Evolutionary conservation across 1,140 invertebrate genomes (phyloP).

Genomic region (Coenobita brevimanus): DNA sequence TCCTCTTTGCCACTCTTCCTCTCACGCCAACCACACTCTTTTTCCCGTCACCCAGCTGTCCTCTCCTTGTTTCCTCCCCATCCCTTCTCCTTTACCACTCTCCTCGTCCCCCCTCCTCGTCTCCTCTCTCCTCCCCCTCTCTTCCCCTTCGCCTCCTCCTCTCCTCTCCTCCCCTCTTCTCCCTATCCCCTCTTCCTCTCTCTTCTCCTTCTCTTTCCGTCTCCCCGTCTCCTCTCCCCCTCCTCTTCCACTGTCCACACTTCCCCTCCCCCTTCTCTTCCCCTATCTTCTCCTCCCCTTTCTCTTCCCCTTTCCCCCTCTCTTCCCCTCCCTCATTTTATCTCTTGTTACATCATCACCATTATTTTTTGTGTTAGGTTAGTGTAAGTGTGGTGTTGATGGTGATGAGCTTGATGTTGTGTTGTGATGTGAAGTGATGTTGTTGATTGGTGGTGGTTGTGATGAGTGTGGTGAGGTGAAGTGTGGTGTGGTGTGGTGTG

Average conservation of each 20-base stretch:
- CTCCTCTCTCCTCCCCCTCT: not conserved
- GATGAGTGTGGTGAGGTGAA: no score
- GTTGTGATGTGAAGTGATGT: no score
- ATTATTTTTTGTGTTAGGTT: no score
- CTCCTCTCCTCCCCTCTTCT: not conserved
- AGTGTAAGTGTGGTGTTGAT: no score
- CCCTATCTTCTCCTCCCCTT: no score
- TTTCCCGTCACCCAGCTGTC: not conserved
- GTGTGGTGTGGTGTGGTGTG: no score
- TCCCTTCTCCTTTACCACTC: not conserved
- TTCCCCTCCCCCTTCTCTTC: not conserved
- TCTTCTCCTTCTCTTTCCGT: no score
- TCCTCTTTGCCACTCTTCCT: not conserved
- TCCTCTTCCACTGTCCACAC: not conserved
- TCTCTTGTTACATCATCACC: not conserved
- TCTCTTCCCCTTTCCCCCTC: not conserved
- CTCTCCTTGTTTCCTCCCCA: not conserved
- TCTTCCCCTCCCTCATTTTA: not conserved
- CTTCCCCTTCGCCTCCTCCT: not conserved
- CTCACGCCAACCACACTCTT: not conserved
- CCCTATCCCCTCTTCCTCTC: not conserved
- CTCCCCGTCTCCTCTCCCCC: not conserved
- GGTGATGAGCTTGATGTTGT: no score
- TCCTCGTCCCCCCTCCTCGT: not conserved
- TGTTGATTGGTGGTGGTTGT: no score